A percentile compares a stretch with the other conserved stretches of the same genome.
Evolutionary conservation across 2,797 vertebrate species (phyloP).

Genomic region (Aselliscus stoliczkanus): DNA sequence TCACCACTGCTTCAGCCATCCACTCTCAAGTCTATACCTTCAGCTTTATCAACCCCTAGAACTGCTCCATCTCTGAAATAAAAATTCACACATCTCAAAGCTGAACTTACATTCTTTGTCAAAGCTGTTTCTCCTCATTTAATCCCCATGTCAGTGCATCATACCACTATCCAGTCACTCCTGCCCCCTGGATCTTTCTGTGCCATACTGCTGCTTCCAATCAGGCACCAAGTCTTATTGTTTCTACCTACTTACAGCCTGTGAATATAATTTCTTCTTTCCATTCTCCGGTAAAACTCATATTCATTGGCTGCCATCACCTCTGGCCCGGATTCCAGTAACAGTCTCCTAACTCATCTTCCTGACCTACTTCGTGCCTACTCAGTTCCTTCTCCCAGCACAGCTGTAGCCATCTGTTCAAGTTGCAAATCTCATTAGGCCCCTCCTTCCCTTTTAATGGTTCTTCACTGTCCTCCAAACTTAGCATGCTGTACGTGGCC

Average conservation of each 20-base stretch:
- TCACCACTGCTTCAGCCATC: neutral
- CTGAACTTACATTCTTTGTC: neutral
- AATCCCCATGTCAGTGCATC: neutral
- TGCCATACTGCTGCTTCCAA: neutral
- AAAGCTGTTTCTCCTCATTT: neutral
- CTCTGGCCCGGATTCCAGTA: neutral
- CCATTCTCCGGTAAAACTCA: neutral
- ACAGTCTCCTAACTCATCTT: neutral
- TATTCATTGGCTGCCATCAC: neutral
- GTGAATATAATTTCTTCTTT: neutral
- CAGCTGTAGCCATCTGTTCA: neutral
- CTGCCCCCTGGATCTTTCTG: neutral
- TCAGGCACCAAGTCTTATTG: neutral
- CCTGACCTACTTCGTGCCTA: neutral
- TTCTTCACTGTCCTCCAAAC: neutral
- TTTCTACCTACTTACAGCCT: neutral
- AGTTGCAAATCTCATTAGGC: neutral
- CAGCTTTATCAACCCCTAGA: neutral
- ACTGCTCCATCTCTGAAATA: neutral
- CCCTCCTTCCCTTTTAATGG: neutral
- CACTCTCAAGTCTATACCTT: neutral
- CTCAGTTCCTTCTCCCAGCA: neutral
- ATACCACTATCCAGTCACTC: neutral
- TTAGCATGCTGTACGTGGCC: neutral
- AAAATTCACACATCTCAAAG: neutral